phyloP scores from a whole-genome alignment of 2,113 vertebrate genomes.

The Cebidichthys violaceus region DNA sequence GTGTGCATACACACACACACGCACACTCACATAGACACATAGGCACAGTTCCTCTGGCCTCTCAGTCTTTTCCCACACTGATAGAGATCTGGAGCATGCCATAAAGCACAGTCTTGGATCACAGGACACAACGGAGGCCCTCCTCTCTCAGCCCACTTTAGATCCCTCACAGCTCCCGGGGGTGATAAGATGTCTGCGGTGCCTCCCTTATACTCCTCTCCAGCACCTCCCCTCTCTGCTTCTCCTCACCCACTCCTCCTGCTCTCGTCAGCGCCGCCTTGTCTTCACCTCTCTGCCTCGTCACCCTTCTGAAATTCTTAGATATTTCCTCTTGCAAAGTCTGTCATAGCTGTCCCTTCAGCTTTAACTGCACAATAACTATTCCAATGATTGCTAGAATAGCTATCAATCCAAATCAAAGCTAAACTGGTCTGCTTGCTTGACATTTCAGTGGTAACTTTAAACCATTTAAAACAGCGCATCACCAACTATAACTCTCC shows the following conservation, averaged over 20 bases:
- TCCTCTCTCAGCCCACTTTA: slow-evolving; percentile 71
- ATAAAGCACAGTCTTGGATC: slow-evolving; percentile 80
- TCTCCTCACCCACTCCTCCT: slow-evolving; percentile 30
- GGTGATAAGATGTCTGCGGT: slow-evolving; percentile 69
- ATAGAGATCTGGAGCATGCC: slow-evolving; percentile 81
- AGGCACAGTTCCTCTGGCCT: slow-evolving; percentile 56
- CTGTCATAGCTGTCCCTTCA: not conserved
- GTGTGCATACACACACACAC: not conserved
- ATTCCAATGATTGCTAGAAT: not conserved
- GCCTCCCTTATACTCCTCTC: slow-evolving; percentile 50
- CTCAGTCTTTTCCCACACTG: slow-evolving; percentile 83
- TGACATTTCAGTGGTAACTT: slow-evolving; percentile 22
- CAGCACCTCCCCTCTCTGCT: slow-evolving; percentile 31
- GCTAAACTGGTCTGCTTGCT: not conserved
- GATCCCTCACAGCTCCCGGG: slow-evolving; percentile 64
- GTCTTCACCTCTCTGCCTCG: slow-evolving; percentile 30
- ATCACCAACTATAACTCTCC: slow-evolving; percentile 51
- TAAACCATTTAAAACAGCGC: slow-evolving; percentile 38
- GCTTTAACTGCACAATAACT: slow-evolving; percentile 8
- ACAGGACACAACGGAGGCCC: slow-evolving; percentile 76
- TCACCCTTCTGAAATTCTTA: slow-evolving; percentile 28
- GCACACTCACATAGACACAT: slow-evolving; percentile 28
- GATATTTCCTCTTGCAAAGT: slow-evolving; percentile 12
- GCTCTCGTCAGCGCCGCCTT: not conserved
- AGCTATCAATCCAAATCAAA: slow-evolving; percentile 11